Evolutionary conservation across 2,888 invertebrate species (phyloP), one percentile per base, ranked within the genome.

Genomic region (Cacoxenus indagator): DNA sequence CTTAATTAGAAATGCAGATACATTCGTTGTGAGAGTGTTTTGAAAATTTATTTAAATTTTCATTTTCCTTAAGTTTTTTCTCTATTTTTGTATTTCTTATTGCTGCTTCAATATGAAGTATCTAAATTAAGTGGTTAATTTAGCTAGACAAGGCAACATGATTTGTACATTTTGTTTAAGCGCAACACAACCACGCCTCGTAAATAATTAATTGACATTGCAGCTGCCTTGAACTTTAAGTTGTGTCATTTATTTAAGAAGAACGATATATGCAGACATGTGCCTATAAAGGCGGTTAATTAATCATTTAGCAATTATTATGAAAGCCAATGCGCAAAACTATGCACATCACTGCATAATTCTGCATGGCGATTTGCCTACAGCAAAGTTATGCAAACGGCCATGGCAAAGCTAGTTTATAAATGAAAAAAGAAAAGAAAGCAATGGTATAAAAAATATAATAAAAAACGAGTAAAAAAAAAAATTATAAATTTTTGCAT

Each of bases 121-220:
- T n/a, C n/a, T 17, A 29, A 45, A 45, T 66, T 26, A 27, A 57
- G 45, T 27, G 55, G 55, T 55, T 45, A 43, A 43, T 62, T 62
- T 62, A 45, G 8, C 4, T n/a, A 37, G 9, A 19, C 59, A 59
- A 19, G 31, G 26, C 61, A 24, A 45, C 61, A 62, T 62, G 61
- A 62, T 62, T 62, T 62, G 43, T 62, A 17, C 19, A 62, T 55
- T 45, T 26, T n/a, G n/a, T n/a, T 43, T 24, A 11, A 4, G n/a
- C 9, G 19, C 17, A 31, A 27, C 6, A 22, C 17, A 9, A 14
- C 11, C 17, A 31, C 11, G 37, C 17, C 29, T 14, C n/a, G 27
- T 59, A 79, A 81, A 79, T 80, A 83, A 80, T 80, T 80, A 80
- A 80, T 62, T 62, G 31, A n/a, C 24, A 62, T 24, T 24, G 61